Conservation (phyloP, 2,888 invertebrate species). For the Noctua pronuba region DNA sequence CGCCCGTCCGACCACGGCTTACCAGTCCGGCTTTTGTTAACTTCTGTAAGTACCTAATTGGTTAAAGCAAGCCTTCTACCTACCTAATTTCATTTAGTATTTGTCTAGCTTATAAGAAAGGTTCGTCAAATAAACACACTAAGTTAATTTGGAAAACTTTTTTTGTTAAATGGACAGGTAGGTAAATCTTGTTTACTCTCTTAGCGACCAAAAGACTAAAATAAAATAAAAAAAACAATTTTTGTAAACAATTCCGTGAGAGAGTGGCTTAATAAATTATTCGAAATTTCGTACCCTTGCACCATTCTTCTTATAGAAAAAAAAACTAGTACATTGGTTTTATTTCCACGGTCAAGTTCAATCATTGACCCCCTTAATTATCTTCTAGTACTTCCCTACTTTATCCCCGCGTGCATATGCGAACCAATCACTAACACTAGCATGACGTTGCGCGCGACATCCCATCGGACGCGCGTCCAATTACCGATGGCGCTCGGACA, state of each 20-base stretch:
- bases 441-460: conserved; percentile 51
- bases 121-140: conserved; percentile 2
- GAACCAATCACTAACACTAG: conserved; percentile 44
- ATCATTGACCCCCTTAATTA: not conserved
- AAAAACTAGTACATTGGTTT: not conserved
- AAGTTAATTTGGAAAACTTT: conserved; percentile 20
- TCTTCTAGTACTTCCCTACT: not conserved
- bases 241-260: not conserved
- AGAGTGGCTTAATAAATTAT: no score
- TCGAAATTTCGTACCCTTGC: no score
- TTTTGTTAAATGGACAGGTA: not conserved
- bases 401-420: conserved; percentile 22
- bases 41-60: conserved; percentile 61
- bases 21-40: conserved; percentile 60
- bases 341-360: not conserved
- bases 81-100: conserved; percentile 51
- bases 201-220: not conserved
- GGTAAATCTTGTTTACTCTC: not conserved
- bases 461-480: conserved; percentile 65
- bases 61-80: conserved; percentile 31
- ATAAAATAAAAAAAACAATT: not conserved
- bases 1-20: conserved; percentile 44
- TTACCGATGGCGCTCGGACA: conserved; percentile 66
- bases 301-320: not conserved
- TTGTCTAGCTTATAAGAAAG: conserved; percentile 18